phyloP scores from a whole-genome alignment of 2,888 invertebrate species.

The Magallana nippona region DNA sequence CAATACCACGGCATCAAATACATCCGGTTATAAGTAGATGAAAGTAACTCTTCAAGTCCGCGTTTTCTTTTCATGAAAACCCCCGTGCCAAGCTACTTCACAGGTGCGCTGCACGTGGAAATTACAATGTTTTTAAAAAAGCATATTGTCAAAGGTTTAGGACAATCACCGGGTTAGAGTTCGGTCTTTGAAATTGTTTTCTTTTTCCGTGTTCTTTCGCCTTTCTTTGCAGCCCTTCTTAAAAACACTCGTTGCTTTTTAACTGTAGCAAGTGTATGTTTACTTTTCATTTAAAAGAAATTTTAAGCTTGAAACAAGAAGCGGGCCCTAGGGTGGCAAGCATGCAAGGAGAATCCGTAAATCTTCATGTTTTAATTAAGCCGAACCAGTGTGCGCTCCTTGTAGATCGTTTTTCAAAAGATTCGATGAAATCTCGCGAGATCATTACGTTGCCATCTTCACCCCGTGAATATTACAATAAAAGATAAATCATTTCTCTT shows the following conservation, averaged over 20 bases:
- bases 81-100: not conserved
- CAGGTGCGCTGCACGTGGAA: constrained; percentile 33
- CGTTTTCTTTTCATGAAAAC: constrained; percentile 20
- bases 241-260: constrained; percentile 13
- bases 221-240: not conserved
- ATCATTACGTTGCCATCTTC: not conserved
- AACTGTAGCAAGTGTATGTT: not conserved
- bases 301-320: not conserved
- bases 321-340: not conserved
- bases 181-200: not conserved
- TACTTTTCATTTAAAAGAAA: constrained; percentile 12
- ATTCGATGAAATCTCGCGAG: not conserved
- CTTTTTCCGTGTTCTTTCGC: not conserved
- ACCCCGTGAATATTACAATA: not conserved
- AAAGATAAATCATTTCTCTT: constrained; percentile 1
- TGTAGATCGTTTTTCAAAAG: constrained; percentile 6
- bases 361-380: constrained; percentile 15
- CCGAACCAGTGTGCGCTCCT: not conserved
- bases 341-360: not conserved
- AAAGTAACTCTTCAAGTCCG: constrained; percentile 7
- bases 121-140: constrained; percentile 18
- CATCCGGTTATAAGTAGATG: constrained; percentile 14
- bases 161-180: not conserved
- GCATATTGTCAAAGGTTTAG: constrained; percentile 8
- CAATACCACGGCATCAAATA: not conserved